These are phyloP conservation scores for Mugil cephalus DNA, from an alignment of 2,113 vertebrate genomes.

Conservation along the genomic window DNA sequence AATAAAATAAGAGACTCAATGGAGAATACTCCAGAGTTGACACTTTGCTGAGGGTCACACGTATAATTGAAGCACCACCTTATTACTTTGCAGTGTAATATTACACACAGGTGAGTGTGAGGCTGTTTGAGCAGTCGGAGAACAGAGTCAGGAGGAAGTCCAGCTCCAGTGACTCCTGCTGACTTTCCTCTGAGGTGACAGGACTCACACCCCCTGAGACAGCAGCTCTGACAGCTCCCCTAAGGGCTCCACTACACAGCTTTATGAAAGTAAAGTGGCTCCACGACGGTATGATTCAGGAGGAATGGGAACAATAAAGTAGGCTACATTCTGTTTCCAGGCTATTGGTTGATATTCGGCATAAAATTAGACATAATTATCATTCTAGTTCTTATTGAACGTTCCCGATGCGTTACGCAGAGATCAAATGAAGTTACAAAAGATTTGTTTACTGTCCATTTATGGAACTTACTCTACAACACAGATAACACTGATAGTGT, in stretches of 20 bases:
- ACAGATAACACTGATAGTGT: slow-evolving; percentile 17
- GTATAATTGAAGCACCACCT: not conserved
- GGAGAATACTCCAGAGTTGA: slow-evolving; percentile 20
- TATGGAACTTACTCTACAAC: slow-evolving; percentile 7
- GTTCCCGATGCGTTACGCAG: slow-evolving; percentile 25
- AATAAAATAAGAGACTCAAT: slow-evolving; percentile 13
- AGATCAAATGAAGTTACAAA: slow-evolving; percentile 46
- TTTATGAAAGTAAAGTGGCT: slow-evolving; percentile 63
- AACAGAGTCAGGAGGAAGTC: slow-evolving; percentile 35
- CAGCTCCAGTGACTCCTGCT: slow-evolving; percentile 52
- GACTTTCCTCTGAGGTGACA: slow-evolving; percentile 60
- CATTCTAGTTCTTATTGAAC: slow-evolving; percentile 48
- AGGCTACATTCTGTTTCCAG: slow-evolving; percentile 61
- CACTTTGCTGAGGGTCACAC: slow-evolving; percentile 28
- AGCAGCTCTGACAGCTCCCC: slow-evolving; percentile 73
- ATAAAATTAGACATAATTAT: slow-evolving; percentile 69
- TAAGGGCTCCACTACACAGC: slow-evolving; percentile 50
- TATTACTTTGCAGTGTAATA: slow-evolving; percentile 43
- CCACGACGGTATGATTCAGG: slow-evolving; percentile 41
- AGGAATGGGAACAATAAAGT: slow-evolving; percentile 57
- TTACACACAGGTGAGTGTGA: slow-evolving; percentile 42
- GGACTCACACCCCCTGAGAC: slow-evolving; percentile 46
- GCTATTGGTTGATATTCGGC: slow-evolving; percentile 62
- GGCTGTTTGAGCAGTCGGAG: slow-evolving; percentile 57
- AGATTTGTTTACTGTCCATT: slow-evolving; percentile 43